Evolutionary conservation across 2,113 vertebrate genomes (phyloP).

Genomic region (Meleagris gallopavo): DNA sequence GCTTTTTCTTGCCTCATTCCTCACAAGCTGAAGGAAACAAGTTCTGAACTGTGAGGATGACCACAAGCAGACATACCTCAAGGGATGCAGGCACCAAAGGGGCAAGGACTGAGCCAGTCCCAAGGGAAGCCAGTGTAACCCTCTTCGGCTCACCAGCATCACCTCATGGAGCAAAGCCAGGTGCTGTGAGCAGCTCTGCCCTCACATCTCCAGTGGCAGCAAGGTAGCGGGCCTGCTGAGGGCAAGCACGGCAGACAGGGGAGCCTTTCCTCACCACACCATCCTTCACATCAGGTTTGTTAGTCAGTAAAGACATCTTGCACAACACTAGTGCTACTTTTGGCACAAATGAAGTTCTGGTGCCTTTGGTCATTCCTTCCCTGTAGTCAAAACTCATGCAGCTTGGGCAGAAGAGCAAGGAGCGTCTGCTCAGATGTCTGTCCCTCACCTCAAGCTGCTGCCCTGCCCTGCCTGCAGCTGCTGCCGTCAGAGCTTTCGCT

Average conservation of each 20-base stretch:
- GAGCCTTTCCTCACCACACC: not conserved
- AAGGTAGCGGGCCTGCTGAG: not conserved
- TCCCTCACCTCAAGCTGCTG: not conserved
- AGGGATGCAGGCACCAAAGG: not conserved
- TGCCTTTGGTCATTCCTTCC: not conserved
- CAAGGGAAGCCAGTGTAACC: not conserved
- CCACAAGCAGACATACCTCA: not conserved
- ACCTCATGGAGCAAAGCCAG: not conserved
- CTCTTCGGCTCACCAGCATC: too few relatives aligned
- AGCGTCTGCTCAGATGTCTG: not conserved
- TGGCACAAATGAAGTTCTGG: not conserved
- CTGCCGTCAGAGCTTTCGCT: not conserved
- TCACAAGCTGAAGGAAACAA: not conserved
- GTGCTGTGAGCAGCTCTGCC: not conserved
- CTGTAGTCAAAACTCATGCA: not conserved
- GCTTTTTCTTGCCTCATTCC: not conserved
- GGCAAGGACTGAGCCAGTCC: not conserved
- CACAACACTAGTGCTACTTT: not conserved
- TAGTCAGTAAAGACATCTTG: not conserved
- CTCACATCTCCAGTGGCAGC: not conserved
- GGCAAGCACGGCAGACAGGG: not conserved
- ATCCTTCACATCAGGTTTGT: fast-evolving
- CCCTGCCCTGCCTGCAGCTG: not conserved
- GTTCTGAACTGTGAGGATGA: not conserved
- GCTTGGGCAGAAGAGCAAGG: not conserved